Base-by-base conservation (phyloP, 2,888 invertebrate genomes). In the Phytoseiulus persimilis region DNA sequence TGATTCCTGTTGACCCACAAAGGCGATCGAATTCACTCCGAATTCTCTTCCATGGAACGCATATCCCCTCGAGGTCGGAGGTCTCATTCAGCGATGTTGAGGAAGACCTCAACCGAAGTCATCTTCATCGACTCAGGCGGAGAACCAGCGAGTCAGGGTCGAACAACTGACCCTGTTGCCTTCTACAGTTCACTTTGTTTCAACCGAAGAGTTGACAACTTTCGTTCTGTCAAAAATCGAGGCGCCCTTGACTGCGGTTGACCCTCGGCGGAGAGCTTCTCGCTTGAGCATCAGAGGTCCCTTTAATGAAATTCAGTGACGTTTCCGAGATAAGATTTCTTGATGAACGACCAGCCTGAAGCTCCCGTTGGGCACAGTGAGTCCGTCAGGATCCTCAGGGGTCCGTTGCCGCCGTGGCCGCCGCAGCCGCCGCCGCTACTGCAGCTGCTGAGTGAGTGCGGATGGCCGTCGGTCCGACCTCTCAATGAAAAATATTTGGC, bases 301-400 rank as follows among this genome's bases (percentile, higher is more conserved):
- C 31, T 87, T 32, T 87, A 87, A 87, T 87, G 32, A 87, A 87
- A 87, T 87, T 87, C 87, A 87, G 87, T 5, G 87, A 87, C 87
- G 45, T 39, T 87, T 87, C 45, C 32, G 45, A 33, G 87, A 87
- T 87, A 83, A 83, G 83, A 83, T 83, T 31, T 83, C 83, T 87
- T 87, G 87, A 87, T 31, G 87, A 87, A 87, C 33, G 87, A 87
- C n/a, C 87, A 45, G 39, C 87, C 33, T 87, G 65, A 65, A 28
- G 28, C 65, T 65, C 65, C 65, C 65, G 65, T 65, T 65, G 65
- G 65, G 65, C 65, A 14, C 65, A 65, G 28, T 65, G 65, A 23
- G 65, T n/a, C n/a, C n/a, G n/a, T n/a, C n/a, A n/a, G n/a, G 46
- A 46, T 28, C 28, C 65, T 65, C 65, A 65, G 65, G 65, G 18